Evolutionary conservation across 2,113 vertebrate genomes (phyloP).

Genomic region (Rynchops niger): DNA sequence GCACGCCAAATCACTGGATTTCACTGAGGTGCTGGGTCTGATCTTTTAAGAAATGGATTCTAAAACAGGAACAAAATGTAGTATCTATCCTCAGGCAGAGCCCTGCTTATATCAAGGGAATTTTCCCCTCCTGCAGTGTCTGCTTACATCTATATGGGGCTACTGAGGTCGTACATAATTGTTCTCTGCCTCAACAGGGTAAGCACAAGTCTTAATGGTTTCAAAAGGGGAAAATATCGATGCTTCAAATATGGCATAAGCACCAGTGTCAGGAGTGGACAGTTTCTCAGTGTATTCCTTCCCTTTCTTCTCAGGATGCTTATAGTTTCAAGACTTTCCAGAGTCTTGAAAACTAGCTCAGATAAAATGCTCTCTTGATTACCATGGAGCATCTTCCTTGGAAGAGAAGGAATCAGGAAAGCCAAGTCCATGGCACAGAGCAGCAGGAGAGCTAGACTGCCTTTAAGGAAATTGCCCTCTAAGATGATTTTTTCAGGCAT

Average conservation of each 20-base stretch:
- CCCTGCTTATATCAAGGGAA: neutral
- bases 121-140: neutral
- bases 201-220: neutral
- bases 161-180: neutral
- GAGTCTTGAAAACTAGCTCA: neutral
- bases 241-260: neutral
- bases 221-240: neutral
- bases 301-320: neutral
- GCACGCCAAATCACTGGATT: neutral
- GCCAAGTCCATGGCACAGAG: neutral
- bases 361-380: neutral
- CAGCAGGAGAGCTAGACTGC: neutral
- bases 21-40: neutral
- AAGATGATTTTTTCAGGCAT: neutral
- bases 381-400: neutral
- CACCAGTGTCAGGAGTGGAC: neutral
- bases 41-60: neutral
- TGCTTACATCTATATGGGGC: fast-evolving
- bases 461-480: neutral
- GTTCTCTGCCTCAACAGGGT: neutral
- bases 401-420: neutral
- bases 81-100: neutral
- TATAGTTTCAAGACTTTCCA: neutral
- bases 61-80: neutral
- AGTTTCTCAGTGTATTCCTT: neutral